Base-by-base conservation (phyloP, 2,113 vertebrate genomes). In the Xyrauchen texanus region DNA sequence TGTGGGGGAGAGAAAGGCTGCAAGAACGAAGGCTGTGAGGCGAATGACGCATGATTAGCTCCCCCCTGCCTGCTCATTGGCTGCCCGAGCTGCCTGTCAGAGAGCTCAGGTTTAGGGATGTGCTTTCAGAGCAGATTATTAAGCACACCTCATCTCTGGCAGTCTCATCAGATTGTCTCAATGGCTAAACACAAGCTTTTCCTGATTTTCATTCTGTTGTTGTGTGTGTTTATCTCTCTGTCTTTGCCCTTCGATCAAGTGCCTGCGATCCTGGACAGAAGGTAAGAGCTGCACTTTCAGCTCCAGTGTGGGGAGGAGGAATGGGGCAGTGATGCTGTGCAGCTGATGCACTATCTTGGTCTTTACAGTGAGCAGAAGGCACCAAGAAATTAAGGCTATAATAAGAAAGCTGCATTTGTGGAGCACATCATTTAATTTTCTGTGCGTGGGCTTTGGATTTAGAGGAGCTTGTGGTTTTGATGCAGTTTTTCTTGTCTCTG, bases 51-150 rank as follows among this genome's bases (percentile, higher is more conserved):
- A 93, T 89, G 69, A 87, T 78, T 82, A 87, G 86, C 86, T 82
- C 67, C 85, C 75, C 13, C 81, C 88, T 83, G 51, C 76, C 72
- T 0, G 58, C 81, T 68, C 81, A 91, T 92, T 93, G 91, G 93
- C 88, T 68, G 58, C 12, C 0, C 51, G 7, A 12, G 8, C 86
- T 86, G 92, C 85, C 89, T 81, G 84, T 92, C 90, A 85, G 67
- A 80, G 77, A 82, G 88, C 88, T 86, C 83, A 83, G 82, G 90
- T 89, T 87, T 86, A 86, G 86, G 89, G 89, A 87, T 82, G 88
- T 90, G 91, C 86, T 87, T 71, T 90, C 83, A 90, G 90, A 92
- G 90, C 92, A 92, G 92, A 93, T 93, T 92, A 93, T 91, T 91
- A 92, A 92, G 91, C 89, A 88, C 88, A 88, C 87, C 90, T 91